These are phyloP conservation scores for Dasyurus viverrinus DNA, from an alignment of 2,113 vertebrate species.

Conservation along the genomic window DNA sequence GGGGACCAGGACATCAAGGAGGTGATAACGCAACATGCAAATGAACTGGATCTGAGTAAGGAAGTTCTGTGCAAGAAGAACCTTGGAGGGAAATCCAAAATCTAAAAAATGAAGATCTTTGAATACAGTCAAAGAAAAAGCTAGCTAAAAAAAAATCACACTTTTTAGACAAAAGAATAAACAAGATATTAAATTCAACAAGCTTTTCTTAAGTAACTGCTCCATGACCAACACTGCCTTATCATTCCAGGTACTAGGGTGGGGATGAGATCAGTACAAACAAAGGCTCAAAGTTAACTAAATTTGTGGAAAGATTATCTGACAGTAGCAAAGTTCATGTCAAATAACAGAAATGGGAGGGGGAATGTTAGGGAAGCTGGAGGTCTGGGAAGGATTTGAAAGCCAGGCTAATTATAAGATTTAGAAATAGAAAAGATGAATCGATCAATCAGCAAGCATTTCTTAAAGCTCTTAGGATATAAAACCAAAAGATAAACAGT, in stretches of 20 bases:
- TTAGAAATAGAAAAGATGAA: neutral
- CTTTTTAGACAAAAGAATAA: neutral
- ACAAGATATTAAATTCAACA: neutral
- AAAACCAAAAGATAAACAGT: neutral
- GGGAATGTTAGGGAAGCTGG: neutral
- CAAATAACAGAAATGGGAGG: neutral
- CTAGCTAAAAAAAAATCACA: neutral
- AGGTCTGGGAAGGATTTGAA: fast-evolving
- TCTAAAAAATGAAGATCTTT: neutral
- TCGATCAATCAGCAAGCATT: neutral
- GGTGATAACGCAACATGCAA: too few species aligned
- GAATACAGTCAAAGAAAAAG: neutral
- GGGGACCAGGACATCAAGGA: too few species aligned
- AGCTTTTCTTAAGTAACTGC: neutral
- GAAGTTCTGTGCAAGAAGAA: neutral
- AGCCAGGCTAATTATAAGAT: neutral
- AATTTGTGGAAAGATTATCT: neutral
- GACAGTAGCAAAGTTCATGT: neutral
- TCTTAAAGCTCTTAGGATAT: neutral
- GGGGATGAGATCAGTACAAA: neutral
- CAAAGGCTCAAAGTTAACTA: neutral
- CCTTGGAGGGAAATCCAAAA: neutral
- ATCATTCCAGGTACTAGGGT: neutral
- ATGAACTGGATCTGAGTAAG: too few species aligned
- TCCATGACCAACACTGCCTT: neutral